A percentile compares a stretch with the other conserved stretches of the same genome.
Evolutionary conservation across 2,888 invertebrate genomes (phyloP).

Genomic region (Molorchus minor): DNA sequence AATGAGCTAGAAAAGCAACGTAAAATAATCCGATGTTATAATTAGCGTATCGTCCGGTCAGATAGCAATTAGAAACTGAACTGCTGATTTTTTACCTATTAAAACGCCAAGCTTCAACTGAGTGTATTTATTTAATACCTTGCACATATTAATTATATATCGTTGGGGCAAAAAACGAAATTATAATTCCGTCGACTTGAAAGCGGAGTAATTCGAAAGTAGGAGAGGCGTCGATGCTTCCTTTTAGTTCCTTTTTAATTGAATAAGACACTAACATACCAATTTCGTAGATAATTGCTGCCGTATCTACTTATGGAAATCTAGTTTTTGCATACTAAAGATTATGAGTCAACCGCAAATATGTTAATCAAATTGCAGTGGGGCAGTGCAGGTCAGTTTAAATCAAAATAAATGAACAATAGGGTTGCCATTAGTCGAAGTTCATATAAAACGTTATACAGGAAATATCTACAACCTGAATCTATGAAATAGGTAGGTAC

Average conservation of each 20-base stretch:
- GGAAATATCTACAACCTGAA: too few relatives aligned
- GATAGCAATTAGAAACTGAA: slow-evolving; percentile 28
- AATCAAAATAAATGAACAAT: too few relatives aligned
- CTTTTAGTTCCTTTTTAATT: slow-evolving; percentile 21
- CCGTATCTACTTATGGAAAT: slow-evolving; percentile 12
- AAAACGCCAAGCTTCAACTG: slow-evolving; percentile 16
- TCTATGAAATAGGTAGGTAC: too few relatives aligned
- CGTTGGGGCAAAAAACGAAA: slow-evolving; percentile 15
- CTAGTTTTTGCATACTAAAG: slow-evolving; percentile 11
- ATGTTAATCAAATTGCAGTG: slow-evolving; percentile 23
- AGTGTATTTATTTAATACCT: slow-evolving; percentile 17
- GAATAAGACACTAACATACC: slow-evolving; percentile 20
- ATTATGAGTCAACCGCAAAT: slow-evolving; percentile 18
- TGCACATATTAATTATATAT: slow-evolving; percentile 24
- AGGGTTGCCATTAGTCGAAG: too few relatives aligned
- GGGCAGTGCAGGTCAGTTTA: too few relatives aligned
- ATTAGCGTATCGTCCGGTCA: slow-evolving; percentile 27
- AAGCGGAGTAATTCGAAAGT: slow-evolving; percentile 26
- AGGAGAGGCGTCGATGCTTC: slow-evolving; percentile 20
- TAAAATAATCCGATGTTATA: slow-evolving; percentile 23
- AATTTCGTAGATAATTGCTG: slow-evolving; percentile 19
- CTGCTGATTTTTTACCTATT: slow-evolving; percentile 24
- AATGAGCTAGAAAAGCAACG: slow-evolving; percentile 10
- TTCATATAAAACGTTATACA: too few relatives aligned
- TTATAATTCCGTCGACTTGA: slow-evolving; percentile 19